Evolutionary conservation across 2,113 vertebrate genomes (phyloP).

Genomic region (Anarhynchus alexandrinus): DNA sequence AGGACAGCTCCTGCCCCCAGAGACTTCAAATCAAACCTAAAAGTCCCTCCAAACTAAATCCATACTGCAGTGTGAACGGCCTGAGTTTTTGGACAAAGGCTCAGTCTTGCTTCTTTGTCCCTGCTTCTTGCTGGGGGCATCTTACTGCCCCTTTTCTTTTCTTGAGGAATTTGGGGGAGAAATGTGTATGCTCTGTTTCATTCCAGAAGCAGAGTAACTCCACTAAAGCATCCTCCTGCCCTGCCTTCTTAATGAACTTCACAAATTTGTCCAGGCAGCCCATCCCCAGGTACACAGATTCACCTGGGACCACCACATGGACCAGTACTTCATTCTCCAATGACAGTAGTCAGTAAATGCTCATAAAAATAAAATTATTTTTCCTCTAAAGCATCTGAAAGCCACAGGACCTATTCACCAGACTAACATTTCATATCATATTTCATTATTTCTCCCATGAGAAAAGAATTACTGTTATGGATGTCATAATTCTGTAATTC

Average conservation of each 20-base stretch:
- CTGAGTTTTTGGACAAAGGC: neutral
- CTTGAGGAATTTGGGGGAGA: neutral
- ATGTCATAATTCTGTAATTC: neutral
- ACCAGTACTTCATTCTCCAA: neutral
- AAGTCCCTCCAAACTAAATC: neutral
- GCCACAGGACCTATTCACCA: neutral
- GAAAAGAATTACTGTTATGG: neutral
- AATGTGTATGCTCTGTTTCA: neutral
- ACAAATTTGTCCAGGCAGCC: neutral
- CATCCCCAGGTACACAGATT: neutral
- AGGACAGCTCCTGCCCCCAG: neutral
- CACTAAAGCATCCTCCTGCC: neutral
- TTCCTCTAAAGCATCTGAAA: neutral
- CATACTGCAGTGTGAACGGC: neutral
- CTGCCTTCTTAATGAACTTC: neutral
- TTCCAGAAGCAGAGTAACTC: neutral
- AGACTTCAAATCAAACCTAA: neutral
- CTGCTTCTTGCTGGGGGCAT: neutral
- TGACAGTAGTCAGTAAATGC: neutral
- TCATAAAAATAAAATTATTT: neutral
- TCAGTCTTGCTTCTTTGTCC: neutral
- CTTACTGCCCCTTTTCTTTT: neutral
- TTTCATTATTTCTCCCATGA: neutral
- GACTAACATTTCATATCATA: neutral
- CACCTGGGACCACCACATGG: accelerated